Evolutionary conservation across 2,797 vertebrate genomes (phyloP), one percentile per base, ranked within the genome.

Genomic region (Mormyrops boulengeri): DNA sequence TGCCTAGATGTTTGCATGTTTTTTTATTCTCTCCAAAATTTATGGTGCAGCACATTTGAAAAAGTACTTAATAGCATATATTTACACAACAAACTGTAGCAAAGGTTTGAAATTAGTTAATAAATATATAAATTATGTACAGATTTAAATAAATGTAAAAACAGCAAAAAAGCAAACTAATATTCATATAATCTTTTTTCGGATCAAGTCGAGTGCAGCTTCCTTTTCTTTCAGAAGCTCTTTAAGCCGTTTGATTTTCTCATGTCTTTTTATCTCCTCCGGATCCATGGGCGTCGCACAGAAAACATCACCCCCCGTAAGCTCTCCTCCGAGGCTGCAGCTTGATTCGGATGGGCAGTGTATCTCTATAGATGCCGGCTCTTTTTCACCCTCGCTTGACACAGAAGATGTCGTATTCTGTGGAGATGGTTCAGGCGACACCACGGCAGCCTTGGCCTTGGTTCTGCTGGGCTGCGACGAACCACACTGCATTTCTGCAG

Each of bases 181-280:
- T 38, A 84, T 34, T 92, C 55, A 91, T 60, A 44, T 88, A 60
- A 90, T 73, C 57, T 85, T 91, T 30, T 84, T 91, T 66, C 91
- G 92, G 30, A 94, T 91, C 89, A 90, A 85, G 60, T 95, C 92
- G 41, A 95, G 90, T 3, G 93, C 92, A 0, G 92, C 93, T 50
- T 94, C 94, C 30, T 95, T 93, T 88, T 95, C 91, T 47, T 84
- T 92, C 52, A 95, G 88, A 22, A 94, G 91, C 41, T 92, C 91
- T 87, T 93, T 93, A 6, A 94, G 91, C 82, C 90, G 92, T 82
- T 55, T 84, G 69, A 94, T 95, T 90, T 92, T 93, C 82, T 95
- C 91, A 0, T 91, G 89, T 11, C 90, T 90, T 11, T 92, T 91
- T 0, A 94, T 86, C 85, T 94, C 92, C 89, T 93, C 86, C 7